These are phyloP conservation scores for Melanotaenia maccullochi DNA, from an alignment of 2,797 vertebrate species.

Conservation along the genomic window DNA sequence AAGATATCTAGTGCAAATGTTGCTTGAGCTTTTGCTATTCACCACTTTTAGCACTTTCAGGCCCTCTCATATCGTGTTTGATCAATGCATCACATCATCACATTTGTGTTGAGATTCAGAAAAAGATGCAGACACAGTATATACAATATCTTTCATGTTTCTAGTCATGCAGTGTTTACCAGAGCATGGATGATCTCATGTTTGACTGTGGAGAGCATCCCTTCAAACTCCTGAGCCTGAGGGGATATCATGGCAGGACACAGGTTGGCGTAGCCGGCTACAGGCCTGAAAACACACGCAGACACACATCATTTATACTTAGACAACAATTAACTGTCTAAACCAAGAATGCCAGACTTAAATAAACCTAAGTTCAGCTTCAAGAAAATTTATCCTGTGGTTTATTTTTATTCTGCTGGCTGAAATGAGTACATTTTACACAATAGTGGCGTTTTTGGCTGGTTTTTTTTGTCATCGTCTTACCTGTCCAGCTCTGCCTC, in stretches of 20 bases:
- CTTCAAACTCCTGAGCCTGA: conserved; percentile 93
- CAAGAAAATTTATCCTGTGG: no score
- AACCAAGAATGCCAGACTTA: no score
- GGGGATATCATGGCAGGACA: conserved; percentile 97
- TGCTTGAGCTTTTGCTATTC: no score
- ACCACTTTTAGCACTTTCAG: no score
- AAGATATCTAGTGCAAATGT: no score
- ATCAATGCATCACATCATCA: no score
- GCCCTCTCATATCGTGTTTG: no score
- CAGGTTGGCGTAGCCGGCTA: conserved; percentile 97
- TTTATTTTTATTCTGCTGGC: neutral
- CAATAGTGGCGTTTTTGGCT: neutral
- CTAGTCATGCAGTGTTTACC: conserved; percentile 76
- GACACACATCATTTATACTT: neutral
- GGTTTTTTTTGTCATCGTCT: neutral
- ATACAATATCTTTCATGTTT: neutral
- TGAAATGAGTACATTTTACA: neutral
- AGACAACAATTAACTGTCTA: neutral
- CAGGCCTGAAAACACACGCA: conserved; percentile 81
- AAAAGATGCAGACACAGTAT: neutral
- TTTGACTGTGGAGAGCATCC: conserved; percentile 97
- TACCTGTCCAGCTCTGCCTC: conserved; percentile 95
- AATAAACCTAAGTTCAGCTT: no score
- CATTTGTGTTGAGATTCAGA: no score
- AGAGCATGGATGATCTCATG: conserved; percentile 97